These are phyloP conservation scores for Acronicta alni DNA, from an alignment of 2,888 invertebrate genomes.

Conservation along the genomic window DNA sequence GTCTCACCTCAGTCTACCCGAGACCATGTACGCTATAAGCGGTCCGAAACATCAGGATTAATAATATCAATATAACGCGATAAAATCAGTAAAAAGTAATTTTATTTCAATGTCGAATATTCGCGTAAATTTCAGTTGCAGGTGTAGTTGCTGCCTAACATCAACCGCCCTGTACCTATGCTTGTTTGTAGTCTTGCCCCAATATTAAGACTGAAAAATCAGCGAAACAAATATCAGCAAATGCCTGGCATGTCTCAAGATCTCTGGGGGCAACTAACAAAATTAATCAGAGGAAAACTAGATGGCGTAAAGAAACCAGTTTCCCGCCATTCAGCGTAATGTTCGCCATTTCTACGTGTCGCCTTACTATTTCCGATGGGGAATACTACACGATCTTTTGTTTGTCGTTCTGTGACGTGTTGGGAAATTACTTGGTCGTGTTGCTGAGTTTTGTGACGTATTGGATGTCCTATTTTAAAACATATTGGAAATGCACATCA, in stretches of 20 bases:
- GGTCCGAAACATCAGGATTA: too few species aligned
- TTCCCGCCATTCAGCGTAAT: slow-evolving; percentile 43
- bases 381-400: slow-evolving; percentile 30
- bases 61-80: too few species aligned
- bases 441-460: not conserved
- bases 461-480: not conserved
- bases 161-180: too few species aligned
- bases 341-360: slow-evolving; percentile 47
- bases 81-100: too few species aligned
- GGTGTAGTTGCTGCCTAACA: too few species aligned
- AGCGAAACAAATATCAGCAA: slow-evolving; percentile 18
- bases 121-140: too few species aligned
- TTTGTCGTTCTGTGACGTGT: slow-evolving; percentile 15
- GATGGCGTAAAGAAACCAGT: slow-evolving; percentile 48
- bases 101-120: too few species aligned
- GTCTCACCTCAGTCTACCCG: too few species aligned
- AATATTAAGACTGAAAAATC: too few species aligned
- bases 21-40: too few species aligned
- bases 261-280: slow-evolving; percentile 41
- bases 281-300: slow-evolving; percentile 49
- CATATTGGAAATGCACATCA: not conserved
- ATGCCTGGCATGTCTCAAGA: slow-evolving; percentile 17
- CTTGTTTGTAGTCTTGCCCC: too few species aligned
- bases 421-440: not conserved
- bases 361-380: slow-evolving; percentile 44